phyloP scores from a whole-genome alignment of 2,113 vertebrate genomes.

The Poicephalus gulielmi region DNA sequence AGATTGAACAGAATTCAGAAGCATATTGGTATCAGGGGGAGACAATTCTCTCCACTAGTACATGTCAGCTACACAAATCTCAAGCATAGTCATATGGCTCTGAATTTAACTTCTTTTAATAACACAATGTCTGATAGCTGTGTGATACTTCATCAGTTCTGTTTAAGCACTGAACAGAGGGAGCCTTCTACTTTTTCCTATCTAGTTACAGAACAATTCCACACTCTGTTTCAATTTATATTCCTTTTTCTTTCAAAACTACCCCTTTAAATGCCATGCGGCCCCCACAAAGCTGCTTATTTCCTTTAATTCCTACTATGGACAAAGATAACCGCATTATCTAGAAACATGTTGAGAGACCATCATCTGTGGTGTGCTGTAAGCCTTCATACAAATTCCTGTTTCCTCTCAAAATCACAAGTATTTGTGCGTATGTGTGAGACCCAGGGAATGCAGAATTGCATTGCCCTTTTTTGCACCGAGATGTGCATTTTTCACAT shows the following conservation, averaged over 20 bases:
- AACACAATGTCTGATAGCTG: not conserved
- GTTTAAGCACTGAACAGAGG: not conserved
- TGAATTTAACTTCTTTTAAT: not conserved
- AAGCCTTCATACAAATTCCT: not conserved
- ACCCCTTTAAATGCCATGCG: not conserved
- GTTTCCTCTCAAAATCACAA: constrained; percentile 20
- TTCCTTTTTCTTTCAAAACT: not conserved
- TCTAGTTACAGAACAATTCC: not conserved
- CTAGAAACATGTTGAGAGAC: not conserved
- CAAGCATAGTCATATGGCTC: not conserved
- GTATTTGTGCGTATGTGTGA: not conserved
- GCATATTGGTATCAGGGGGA: not conserved
- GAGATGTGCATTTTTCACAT: not conserved
- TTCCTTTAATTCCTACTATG: constrained; percentile 27
- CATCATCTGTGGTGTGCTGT: not conserved
- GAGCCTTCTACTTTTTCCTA: not conserved
- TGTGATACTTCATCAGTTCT: not conserved
- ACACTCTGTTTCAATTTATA: not conserved
- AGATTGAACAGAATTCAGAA: not conserved
- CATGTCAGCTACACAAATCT: not conserved
- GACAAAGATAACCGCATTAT: not conserved
- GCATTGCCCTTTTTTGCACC: not conserved
- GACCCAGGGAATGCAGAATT: not conserved
- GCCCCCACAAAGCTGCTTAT: not conserved
- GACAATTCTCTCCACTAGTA: not conserved